Conservation (phyloP, 1,140 invertebrate species). For the Euborellia annulipes region DNA sequence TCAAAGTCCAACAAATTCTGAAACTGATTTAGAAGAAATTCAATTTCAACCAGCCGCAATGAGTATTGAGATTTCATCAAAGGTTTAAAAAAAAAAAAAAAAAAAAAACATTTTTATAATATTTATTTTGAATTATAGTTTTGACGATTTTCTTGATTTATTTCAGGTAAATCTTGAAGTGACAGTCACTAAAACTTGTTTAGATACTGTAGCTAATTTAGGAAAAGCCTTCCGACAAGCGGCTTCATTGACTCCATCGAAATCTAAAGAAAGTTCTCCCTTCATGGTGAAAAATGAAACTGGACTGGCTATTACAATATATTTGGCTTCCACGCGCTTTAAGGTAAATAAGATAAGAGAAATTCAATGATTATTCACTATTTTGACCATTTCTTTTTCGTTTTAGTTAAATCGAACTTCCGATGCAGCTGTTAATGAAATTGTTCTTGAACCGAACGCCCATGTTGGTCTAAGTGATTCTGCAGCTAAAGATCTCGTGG, state of each 20-base stretch:
- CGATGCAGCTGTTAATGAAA: slow-evolving; percentile 16
- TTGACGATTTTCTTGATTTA: too few species aligned
- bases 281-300: slow-evolving; percentile 71
- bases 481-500: too few species aligned
- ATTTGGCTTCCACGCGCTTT: slow-evolving; percentile 13
- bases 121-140: too few species aligned
- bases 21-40: slow-evolving; percentile 9
- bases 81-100: slow-evolving; percentile 14
- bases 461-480: too few species aligned
- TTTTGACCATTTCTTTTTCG: too few species aligned
- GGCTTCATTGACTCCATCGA: slow-evolving; percentile 31
- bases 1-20: slow-evolving; percentile 9
- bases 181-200: slow-evolving; percentile 75
- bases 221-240: slow-evolving; percentile 50
- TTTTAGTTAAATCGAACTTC: too few species aligned
- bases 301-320: slow-evolving; percentile 49
- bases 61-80: slow-evolving; percentile 37
- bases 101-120: neutral
- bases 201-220: slow-evolving; percentile 49
- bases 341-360: too few species aligned
- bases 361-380: too few species aligned
- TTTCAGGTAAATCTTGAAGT: slow-evolving; percentile 56
- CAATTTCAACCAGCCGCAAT: slow-evolving; percentile 23
- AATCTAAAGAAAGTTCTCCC: slow-evolving; percentile 43
- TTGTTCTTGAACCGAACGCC: slow-evolving; percentile 30